A percentile compares a stretch with the other conserved stretches of the same genome.
Evolutionary conservation across 1,140 invertebrate genomes (phyloP).

Genomic region (Euura lappo): DNA sequence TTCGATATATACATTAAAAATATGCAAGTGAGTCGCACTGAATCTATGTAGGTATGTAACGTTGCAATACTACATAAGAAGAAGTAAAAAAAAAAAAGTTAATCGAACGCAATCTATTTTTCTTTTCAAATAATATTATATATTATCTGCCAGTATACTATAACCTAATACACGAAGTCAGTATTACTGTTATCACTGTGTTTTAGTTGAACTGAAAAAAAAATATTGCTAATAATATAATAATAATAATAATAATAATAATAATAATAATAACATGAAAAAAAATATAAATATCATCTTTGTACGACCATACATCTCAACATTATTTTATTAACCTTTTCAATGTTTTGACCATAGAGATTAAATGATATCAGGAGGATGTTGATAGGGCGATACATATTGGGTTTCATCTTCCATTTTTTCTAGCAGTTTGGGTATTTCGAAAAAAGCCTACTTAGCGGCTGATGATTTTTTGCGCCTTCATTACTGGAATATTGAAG

Average conservation of each 20-base stretch:
- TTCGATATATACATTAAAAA: background rate
- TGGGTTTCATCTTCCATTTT: too few relatives aligned
- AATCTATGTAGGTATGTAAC: background rate
- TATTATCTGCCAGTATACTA: too few relatives aligned
- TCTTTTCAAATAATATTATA: too few relatives aligned
- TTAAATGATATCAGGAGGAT: too few relatives aligned
- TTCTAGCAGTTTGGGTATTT: too few relatives aligned
- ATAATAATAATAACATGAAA: too few relatives aligned
- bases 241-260: too few relatives aligned
- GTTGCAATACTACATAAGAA: background rate
- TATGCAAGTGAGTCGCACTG: constrained; percentile 3
- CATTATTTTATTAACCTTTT: background rate
- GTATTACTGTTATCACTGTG: constrained; percentile 3
- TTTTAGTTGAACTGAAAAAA: background rate
- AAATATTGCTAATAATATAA: background rate
- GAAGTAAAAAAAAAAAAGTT: background rate
- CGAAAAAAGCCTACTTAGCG: too few relatives aligned
- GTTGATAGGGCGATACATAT: too few relatives aligned
- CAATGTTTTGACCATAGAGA: background rate
- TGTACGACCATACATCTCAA: background rate
- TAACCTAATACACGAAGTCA: background rate
- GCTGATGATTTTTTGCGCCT: too few relatives aligned
- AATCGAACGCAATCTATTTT: background rate
- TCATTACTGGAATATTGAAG: too few relatives aligned
- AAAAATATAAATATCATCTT: background rate